A percentile compares a stretch with the other conserved stretches of the same genome.
Evolutionary conservation across 2,797 vertebrate genomes (phyloP).

Genomic region (Smutsia gigantea): DNA sequence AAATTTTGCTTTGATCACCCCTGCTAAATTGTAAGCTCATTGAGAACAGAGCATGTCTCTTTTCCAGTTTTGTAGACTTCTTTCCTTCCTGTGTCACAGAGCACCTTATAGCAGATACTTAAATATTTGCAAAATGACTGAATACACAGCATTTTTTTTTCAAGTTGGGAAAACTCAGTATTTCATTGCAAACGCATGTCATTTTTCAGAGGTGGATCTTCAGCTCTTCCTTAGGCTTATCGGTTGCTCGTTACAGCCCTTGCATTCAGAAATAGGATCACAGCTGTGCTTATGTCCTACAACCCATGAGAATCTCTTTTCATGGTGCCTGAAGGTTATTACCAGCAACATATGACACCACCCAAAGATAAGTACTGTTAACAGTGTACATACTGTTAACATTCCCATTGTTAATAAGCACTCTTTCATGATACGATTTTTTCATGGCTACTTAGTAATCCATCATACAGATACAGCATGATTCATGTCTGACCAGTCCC

Average conservation of each 20-base stretch:
- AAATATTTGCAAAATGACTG: neutral
- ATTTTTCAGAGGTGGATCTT: neutral
- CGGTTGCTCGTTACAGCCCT: fast-evolving
- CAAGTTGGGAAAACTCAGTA: neutral
- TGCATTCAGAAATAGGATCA: neutral
- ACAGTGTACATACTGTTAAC: neutral
- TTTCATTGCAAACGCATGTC: neutral
- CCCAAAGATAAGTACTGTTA: neutral
- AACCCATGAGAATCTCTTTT: neutral
- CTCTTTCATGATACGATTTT: neutral
- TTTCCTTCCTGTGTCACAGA: neutral
- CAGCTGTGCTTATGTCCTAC: neutral
- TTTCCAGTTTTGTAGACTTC: neutral
- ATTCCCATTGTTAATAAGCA: neutral
- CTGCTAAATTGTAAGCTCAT: neutral
- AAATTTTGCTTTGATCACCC: neutral
- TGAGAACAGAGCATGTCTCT: neutral
- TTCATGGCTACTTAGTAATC: neutral
- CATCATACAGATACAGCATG: neutral
- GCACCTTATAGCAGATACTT: neutral
- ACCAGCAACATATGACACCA: neutral
- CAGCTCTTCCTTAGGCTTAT: neutral
- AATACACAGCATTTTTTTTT: neutral
- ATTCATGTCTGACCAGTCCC: neutral
- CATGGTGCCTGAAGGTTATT: neutral